phyloP scores from a whole-genome alignment of 2,113 vertebrate genomes.

The Piliocolobus tephrosceles region DNA sequence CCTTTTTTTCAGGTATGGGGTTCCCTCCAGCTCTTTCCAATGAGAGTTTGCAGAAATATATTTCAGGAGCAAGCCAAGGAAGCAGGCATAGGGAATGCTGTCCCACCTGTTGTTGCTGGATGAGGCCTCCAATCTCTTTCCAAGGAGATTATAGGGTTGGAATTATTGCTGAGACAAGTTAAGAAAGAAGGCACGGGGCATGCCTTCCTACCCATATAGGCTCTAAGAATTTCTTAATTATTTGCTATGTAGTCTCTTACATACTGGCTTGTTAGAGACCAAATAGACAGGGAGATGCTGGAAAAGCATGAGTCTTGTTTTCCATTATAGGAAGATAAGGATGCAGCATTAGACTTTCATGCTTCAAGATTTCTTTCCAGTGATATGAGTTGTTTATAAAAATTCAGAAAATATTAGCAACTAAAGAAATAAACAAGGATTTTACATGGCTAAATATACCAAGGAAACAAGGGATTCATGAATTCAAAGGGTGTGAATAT shows the following conservation, averaged over 20 bases:
- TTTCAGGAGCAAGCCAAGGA: neutral
- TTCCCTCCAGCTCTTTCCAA: neutral
- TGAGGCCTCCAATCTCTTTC: neutral
- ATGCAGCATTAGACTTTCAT: neutral
- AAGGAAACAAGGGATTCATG: neutral
- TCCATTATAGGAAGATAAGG: neutral
- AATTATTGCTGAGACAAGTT: neutral
- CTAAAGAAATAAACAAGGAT: neutral
- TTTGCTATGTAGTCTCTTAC: neutral
- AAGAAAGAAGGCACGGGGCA: neutral
- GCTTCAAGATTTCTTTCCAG: constrained; percentile 12
- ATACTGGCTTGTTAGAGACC: neutral
- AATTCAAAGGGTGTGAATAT: neutral
- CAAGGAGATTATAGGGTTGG: neutral
- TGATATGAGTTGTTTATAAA: neutral
- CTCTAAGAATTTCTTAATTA: neutral
- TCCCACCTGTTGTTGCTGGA: neutral
- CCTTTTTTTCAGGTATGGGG: neutral
- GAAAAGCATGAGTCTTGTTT: neutral
- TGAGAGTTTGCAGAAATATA: neutral
- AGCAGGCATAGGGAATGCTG: neutral
- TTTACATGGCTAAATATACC: neutral
- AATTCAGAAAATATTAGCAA: neutral
- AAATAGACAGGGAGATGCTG: neutral
- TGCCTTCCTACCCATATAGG: neutral